Evolutionary conservation across 1,140 invertebrate species (phyloP).

Genomic region (Myzus persicae): DNA sequence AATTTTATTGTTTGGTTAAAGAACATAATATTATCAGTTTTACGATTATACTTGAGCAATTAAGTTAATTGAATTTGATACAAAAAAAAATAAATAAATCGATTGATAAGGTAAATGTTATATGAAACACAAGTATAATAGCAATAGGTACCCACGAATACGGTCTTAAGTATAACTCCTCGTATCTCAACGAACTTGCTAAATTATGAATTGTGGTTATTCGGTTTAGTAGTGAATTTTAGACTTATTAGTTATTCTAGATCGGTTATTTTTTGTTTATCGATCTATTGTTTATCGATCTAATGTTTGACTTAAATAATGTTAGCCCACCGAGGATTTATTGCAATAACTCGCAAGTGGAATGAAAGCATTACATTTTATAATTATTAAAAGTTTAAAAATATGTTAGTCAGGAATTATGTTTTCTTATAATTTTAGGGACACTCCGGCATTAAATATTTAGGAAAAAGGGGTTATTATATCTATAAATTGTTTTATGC

Average conservation of each 20-base stretch:
- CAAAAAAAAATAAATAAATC: neutral
- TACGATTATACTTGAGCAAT: neutral
- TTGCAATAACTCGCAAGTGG: too few species aligned
- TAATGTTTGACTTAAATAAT: too few species aligned
- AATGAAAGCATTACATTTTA: too few species aligned
- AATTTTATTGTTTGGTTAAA: neutral
- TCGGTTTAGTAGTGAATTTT: neutral
- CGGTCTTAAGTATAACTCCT: neutral
- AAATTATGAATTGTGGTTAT: neutral
- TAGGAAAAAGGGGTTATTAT: too few species aligned
- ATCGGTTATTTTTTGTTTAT: neutral
- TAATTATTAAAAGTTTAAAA: too few species aligned
- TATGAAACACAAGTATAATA: neutral
- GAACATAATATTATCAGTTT: neutral
- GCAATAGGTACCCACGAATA: neutral
- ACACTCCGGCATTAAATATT: too few species aligned
- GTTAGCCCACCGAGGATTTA: too few species aligned
- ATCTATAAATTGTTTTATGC: too few species aligned
- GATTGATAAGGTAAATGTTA: neutral
- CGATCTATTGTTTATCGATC: too few species aligned
- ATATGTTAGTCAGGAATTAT: too few species aligned
- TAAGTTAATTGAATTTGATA: neutral
- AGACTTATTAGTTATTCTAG: neutral
- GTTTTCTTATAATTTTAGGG: too few species aligned
- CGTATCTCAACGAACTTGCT: neutral